A percentile compares a stretch with the other conserved stretches of the same genome.
Evolutionary conservation across 2,888 invertebrate genomes (phyloP).

Genomic region (Lasioglossum marginatum): DNA sequence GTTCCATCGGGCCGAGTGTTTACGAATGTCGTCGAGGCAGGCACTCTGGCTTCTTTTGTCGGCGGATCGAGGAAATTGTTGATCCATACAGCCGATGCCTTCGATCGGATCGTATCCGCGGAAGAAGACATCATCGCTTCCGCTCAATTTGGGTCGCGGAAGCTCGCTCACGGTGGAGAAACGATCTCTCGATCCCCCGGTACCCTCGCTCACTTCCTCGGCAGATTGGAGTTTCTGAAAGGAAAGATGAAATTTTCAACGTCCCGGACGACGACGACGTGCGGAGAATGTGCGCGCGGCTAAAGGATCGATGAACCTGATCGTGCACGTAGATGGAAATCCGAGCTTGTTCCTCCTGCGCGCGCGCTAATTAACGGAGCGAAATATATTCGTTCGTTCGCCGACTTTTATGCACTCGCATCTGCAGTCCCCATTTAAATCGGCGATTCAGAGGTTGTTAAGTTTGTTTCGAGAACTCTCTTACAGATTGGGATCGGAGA

Average conservation of each 20-base stretch:
- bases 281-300: not conserved
- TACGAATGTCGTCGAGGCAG: not conserved
- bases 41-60: not conserved
- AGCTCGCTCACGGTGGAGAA: not conserved
- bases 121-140: not conserved
- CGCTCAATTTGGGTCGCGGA: constrained; percentile 19
- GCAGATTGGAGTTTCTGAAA: not conserved
- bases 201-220: not conserved
- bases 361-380: not conserved
- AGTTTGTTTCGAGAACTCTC: not conserved
- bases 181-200: not conserved
- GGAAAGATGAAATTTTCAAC: constrained; percentile 8
- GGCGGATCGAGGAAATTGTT: constrained; percentile 9
- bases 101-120: not conserved
- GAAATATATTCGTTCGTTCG: not conserved
- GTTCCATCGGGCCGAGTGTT: constrained; percentile 10
- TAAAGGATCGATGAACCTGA: not conserved
- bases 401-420: not conserved
- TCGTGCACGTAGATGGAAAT: not conserved
- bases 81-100: not conserved
- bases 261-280: not conserved
- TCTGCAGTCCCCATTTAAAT: not conserved
- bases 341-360: not conserved
- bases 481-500: not conserved
- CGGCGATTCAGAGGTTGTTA: not conserved